Percentiles rank a stretch among this genome's conserved stretches.
phyloP scores from a whole-genome alignment of 2,113 vertebrate genomes.

The Laticauda colubrina region DNA sequence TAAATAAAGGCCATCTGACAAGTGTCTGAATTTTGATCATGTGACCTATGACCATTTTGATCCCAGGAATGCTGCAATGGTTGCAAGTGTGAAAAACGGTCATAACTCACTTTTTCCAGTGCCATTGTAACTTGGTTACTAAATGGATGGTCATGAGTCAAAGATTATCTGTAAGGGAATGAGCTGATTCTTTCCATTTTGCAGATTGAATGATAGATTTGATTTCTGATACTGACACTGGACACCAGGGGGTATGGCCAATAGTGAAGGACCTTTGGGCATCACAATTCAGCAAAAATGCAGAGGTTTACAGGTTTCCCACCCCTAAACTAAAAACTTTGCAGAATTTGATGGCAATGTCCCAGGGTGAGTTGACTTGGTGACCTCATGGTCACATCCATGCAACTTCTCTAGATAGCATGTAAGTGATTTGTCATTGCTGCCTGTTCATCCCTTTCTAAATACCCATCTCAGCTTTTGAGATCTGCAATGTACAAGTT shows the following conservation, averaged over 20 bases:
- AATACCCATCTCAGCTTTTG: background rate
- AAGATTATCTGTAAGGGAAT: background rate
- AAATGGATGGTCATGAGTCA: background rate
- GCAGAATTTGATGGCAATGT: background rate
- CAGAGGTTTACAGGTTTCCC: background rate
- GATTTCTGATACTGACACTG: background rate
- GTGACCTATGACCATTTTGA: background rate
- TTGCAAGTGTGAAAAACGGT: background rate
- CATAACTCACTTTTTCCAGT: too few relatives aligned
- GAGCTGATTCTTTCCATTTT: background rate
- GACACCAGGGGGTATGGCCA: background rate
- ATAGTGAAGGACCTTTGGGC: background rate
- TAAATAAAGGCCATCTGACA: background rate
- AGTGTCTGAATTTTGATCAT: background rate
- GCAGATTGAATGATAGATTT: background rate
- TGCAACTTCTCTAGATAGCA: background rate
- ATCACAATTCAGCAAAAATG: background rate
- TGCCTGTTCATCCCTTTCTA: background rate
- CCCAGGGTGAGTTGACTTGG: background rate
- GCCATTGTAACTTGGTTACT: background rate
- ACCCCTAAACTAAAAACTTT: background rate
- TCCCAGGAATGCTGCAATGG: background rate
- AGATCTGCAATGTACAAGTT: background rate
- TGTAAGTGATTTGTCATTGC: background rate
- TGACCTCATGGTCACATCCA: background rate